phyloP scores from a whole-genome alignment of 2,113 vertebrate species.

The Sphyrna mokarran region DNA sequence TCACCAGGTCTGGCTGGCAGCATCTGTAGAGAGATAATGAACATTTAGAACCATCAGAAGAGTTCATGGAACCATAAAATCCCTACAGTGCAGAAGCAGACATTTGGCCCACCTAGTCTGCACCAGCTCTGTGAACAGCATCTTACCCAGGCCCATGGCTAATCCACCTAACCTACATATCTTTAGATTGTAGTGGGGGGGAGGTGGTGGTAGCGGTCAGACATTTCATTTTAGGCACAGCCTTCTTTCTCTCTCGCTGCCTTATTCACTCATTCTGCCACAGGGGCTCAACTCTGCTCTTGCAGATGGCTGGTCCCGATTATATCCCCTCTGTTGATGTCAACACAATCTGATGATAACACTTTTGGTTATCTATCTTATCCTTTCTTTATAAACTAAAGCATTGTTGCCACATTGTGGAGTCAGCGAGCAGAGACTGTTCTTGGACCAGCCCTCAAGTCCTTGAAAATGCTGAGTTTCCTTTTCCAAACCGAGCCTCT shows the following conservation, averaged over 20 bases:
- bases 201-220: too few species aligned
- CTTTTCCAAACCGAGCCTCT: slow-evolving; percentile 81
- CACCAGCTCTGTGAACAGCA: too few species aligned
- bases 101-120: too few species aligned
- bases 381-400: neutral
- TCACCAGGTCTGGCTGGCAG: too few species aligned
- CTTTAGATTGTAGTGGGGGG: too few species aligned
- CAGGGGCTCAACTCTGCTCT: too few species aligned
- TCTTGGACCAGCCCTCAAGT: neutral
- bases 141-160: too few species aligned
- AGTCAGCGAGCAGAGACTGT: neutral
- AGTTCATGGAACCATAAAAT: neutral
- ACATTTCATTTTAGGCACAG: neutral
- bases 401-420: neutral
- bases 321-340: neutral
- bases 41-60: too few species aligned
- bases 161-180: too few species aligned
- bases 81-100: neutral
- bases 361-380: neutral
- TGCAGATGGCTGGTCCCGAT: neutral
- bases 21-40: too few species aligned
- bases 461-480: too few species aligned
- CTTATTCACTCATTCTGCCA: neutral
- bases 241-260: too few species aligned
- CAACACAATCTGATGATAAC: neutral